Conservation (phyloP, 2,113 vertebrate species). For the Malurus elegans region DNA sequence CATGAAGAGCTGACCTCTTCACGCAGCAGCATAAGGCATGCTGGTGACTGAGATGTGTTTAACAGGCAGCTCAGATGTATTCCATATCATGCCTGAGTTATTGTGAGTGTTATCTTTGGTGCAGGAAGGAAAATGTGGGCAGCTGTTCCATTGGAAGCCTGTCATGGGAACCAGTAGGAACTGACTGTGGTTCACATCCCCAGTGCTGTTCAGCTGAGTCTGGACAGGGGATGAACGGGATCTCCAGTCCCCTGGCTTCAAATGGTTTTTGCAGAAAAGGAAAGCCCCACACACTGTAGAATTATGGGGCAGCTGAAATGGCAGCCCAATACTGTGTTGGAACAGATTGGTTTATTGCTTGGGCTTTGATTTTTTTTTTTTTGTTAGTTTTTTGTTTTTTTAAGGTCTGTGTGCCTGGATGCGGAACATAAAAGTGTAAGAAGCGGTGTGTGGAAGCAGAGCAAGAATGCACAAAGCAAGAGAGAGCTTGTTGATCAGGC, state of each 20-base stretch:
- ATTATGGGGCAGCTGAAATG: background rate
- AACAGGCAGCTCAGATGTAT: background rate
- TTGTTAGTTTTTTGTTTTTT: background rate
- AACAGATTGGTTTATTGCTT: background rate
- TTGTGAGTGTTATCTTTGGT: background rate
- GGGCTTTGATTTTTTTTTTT: background rate
- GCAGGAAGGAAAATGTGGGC: background rate
- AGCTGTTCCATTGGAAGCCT: background rate
- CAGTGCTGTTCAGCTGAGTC: background rate
- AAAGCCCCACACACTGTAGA: background rate
- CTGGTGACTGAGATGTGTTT: background rate
- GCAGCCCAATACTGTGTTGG: background rate
- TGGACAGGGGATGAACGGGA: background rate
- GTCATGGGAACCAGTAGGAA: background rate
- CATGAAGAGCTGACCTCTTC: background rate
- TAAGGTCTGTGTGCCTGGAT: background rate
- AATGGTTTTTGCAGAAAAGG: background rate
- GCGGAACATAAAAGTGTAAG: background rate
- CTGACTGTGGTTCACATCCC: background rate
- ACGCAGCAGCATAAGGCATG: background rate
- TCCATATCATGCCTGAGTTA: background rate
- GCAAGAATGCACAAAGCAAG: background rate
- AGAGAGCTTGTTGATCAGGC: background rate
- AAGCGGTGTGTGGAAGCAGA: background rate
- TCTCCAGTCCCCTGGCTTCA: background rate